Percentiles rank a stretch among this genome's conserved stretches.
Evolutionary conservation across 2,888 invertebrate genomes (phyloP).

Genomic region (Oscheius onirici): DNA sequence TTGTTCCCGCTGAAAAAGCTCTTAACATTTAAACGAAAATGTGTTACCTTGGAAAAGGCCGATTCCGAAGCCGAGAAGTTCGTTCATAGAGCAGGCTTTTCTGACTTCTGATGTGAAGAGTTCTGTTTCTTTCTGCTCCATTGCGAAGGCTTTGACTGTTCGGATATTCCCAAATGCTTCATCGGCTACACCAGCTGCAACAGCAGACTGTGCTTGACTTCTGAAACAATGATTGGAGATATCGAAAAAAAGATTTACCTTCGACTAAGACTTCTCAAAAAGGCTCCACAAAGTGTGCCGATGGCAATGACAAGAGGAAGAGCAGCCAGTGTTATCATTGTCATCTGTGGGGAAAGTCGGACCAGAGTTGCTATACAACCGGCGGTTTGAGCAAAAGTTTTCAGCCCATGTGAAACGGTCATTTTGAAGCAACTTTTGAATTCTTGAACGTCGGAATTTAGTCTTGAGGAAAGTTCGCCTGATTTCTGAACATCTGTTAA

Average conservation of each 20-base stretch:
- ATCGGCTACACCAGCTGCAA: slow-evolving; percentile 87
- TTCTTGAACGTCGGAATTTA: slow-evolving; percentile 93
- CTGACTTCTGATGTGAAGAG: slow-evolving; percentile 80
- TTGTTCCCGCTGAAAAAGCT: slow-evolving; percentile 70
- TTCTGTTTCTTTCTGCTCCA: slow-evolving; percentile 86
- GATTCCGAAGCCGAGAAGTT: slow-evolving; percentile 87
- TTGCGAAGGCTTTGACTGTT: slow-evolving; percentile 92
- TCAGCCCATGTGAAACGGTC: slow-evolving; percentile 88
- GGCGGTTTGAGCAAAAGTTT: slow-evolving; percentile 83
- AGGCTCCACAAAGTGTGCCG: slow-evolving; percentile 85
- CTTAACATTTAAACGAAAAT: neutral
- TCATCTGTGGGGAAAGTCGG: slow-evolving; percentile 89
- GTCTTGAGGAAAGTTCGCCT: slow-evolving; percentile 89
- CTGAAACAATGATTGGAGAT: slow-evolving; percentile 10
- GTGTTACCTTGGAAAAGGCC: slow-evolving; percentile 81
- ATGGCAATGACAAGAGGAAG: slow-evolving; percentile 85
- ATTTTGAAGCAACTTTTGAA: slow-evolving; percentile 96
- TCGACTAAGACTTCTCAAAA: slow-evolving; percentile 75
- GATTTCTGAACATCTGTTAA: slow-evolving; percentile 71
- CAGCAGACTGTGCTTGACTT: slow-evolving; percentile 76
- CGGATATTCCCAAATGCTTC: slow-evolving; percentile 92
- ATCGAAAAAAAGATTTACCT: slow-evolving; percentile 29
- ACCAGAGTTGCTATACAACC: slow-evolving; percentile 84
- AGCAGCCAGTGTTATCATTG: slow-evolving; percentile 83
- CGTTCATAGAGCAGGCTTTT: slow-evolving; percentile 80